phyloP scores from a whole-genome alignment of 2,888 invertebrate genomes.

The Folsomia manolachei region DNA sequence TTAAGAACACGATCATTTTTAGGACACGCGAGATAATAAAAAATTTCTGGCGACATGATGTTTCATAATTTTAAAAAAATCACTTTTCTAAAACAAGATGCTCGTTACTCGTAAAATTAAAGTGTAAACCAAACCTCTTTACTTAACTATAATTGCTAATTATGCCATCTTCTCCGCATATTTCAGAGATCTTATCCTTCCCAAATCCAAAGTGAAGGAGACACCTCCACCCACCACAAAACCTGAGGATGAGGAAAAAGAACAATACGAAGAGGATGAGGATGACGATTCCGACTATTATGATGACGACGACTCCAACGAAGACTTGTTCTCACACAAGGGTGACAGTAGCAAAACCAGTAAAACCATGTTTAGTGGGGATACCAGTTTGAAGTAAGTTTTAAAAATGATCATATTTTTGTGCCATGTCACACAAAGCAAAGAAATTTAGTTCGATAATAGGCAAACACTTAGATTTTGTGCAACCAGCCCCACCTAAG shows the following conservation, averaged over 20 bases:
- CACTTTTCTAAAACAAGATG: too few relatives aligned
- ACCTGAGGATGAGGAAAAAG: conserved; percentile 57
- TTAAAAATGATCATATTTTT: too few relatives aligned
- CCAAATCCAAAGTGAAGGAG: conserved; percentile 57
- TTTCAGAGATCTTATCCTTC: conserved; percentile 60
- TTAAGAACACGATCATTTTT: too few relatives aligned
- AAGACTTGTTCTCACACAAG: conserved; percentile 53
- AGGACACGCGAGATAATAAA: too few relatives aligned
- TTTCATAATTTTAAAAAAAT: too few relatives aligned
- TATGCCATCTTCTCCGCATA: too few relatives aligned
- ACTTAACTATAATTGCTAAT: too few relatives aligned
- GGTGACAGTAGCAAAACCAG: conserved; percentile 22
- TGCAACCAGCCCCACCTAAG: too few relatives aligned
- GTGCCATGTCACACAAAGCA: not conserved
- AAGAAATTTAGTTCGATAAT: not conserved
- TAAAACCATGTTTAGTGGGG: conserved; percentile 17
- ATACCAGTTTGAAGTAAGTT: conserved; percentile 44
- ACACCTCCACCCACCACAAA: conserved; percentile 54
- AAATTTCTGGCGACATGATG: too few relatives aligned
- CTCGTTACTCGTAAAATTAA: too few relatives aligned
- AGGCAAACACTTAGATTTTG: too few relatives aligned
- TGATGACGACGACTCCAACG: conserved; percentile 66
- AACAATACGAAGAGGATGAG: conserved; percentile 64
- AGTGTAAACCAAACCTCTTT: too few relatives aligned
- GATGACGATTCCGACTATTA: conserved; percentile 72